phyloP scores from a whole-genome alignment of 2,113 vertebrate genomes.

The Empidonax traillii region DNA sequence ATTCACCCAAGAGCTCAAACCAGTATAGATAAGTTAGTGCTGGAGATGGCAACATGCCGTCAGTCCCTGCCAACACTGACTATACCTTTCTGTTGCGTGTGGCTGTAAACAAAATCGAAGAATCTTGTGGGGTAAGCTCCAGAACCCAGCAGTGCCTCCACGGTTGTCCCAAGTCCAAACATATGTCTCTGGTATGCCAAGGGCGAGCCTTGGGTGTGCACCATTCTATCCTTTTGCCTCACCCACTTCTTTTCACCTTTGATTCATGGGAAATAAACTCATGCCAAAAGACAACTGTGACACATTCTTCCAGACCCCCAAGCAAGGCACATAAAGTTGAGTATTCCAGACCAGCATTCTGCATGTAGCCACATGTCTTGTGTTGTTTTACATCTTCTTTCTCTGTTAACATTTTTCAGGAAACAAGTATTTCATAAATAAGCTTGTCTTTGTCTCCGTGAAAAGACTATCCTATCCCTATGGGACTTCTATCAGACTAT shows the following conservation, averaged over 20 bases:
- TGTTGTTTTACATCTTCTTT: neutral
- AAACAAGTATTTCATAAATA: neutral
- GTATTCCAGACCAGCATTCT: neutral
- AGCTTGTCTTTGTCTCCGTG: neutral
- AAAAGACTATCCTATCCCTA: neutral
- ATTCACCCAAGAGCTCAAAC: neutral
- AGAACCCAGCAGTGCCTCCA: neutral
- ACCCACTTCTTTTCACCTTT: neutral
- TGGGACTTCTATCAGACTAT: neutral
- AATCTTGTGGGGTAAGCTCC: neutral
- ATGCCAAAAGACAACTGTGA: neutral
- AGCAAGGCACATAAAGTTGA: neutral
- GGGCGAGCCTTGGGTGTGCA: slow-evolving; percentile 5
- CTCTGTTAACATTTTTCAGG: neutral
- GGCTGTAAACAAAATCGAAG: neutral
- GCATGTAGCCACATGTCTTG: neutral
- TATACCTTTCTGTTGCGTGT: neutral
- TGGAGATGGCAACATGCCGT: neutral
- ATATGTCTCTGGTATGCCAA: neutral
- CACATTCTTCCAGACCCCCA: neutral
- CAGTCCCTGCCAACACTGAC: neutral
- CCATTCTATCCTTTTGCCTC: neutral
- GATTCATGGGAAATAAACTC: neutral
- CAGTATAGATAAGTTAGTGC: neutral
- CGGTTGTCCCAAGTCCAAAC: neutral